Evolutionary conservation across 2,888 invertebrate genomes (phyloP).

Genomic region (Drosophila pseudotalamancana): DNA sequence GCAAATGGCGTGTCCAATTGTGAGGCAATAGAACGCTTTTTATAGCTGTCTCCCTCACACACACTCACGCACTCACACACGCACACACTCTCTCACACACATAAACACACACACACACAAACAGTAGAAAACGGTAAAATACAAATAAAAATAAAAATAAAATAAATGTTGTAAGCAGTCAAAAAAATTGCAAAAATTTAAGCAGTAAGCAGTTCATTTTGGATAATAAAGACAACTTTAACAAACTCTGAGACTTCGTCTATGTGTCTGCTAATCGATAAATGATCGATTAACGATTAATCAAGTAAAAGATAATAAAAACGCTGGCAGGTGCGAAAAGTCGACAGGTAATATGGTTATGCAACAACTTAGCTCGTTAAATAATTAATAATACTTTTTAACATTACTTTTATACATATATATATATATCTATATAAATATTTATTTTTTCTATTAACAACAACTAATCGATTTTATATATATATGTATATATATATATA

Average conservation of each 20-base stretch:
- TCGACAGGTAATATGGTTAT: conserved; percentile 61
- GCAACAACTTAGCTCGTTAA: conserved; percentile 43
- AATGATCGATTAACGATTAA: too few species aligned
- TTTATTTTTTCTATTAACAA: not conserved
- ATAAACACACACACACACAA: conserved; percentile 11
- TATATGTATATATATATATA: too few species aligned
- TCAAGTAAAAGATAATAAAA: too few species aligned
- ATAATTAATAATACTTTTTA: conserved; percentile 22
- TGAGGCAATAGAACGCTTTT: not conserved
- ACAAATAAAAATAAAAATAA: conserved; percentile 50
- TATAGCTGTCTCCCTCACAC: conserved; percentile 2
- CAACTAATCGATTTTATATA: not conserved
- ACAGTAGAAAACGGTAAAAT: conserved; percentile 29
- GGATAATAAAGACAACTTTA: conserved; percentile 69
- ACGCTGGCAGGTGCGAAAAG: conserved; percentile 27
- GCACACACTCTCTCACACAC: conserved; percentile 6
- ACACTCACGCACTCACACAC: conserved; percentile 14
- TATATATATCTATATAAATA: not conserved
- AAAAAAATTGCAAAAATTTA: conserved; percentile 25
- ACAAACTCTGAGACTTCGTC: conserved; percentile 27
- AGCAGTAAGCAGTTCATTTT: conserved; percentile 65
- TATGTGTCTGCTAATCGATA: conserved; percentile 1
- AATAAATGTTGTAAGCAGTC: conserved; percentile 66
- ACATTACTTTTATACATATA: not conserved
- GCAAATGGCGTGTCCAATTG: too few species aligned